Percentiles rank a stretch among this genome's conserved stretches.
Evolutionary conservation across 2,113 vertebrate genomes (phyloP).

Genomic region (zebrafish (Danio rerio)): GRCz12tu NC_133180.1:63053001-63053500

Average conservation of each 20-base stretch:
- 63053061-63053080: constrained; percentile 11
- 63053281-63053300: not conserved
- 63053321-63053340: constrained; percentile 3
- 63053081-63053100: constrained; percentile 12
- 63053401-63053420: constrained; percentile 59
- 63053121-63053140: constrained; percentile 36
- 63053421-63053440: constrained; percentile 25
- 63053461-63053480: constrained; percentile 24
- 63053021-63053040: constrained; percentile 1
- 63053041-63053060: constrained; percentile 28
- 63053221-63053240: constrained; percentile 19
- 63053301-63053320: constrained; percentile 30
- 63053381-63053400: constrained; percentile 52
- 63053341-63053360: constrained; percentile 45
- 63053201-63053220: constrained; percentile 48
- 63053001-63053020: constrained; percentile 54
- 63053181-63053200: constrained; percentile 30
- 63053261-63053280: constrained; percentile 8
- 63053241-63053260: constrained; percentile 14
- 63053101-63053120: constrained; percentile 38
- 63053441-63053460: constrained; percentile 55
- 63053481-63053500: constrained; percentile 4
- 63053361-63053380: constrained; percentile 28
- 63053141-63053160: not conserved
- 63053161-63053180: constrained; percentile 32